Evolutionary conservation across 2,888 invertebrate species (phyloP).

Genomic region (Odontomyia ornata): DNA sequence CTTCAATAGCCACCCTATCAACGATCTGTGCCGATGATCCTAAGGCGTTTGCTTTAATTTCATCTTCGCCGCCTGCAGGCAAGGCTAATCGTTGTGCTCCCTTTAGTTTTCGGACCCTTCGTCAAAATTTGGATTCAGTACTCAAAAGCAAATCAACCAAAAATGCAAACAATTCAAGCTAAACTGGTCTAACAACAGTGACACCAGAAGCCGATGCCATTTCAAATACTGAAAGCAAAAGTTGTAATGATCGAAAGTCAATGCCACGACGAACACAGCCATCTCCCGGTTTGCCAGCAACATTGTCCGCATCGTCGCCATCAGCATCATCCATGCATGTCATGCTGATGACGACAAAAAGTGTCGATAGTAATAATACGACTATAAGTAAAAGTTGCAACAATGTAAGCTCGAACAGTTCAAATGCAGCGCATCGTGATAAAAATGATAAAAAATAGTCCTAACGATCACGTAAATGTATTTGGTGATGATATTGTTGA

Average conservation of each 20-base stretch:
- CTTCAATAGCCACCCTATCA: not conserved
- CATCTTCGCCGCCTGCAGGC: constrained; percentile 47
- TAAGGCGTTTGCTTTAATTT: constrained; percentile 36
- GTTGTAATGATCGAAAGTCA: not conserved
- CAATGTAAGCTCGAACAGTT: not conserved
- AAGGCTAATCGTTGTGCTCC: constrained; percentile 47
- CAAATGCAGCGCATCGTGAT: not conserved
- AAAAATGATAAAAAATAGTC: not conserved
- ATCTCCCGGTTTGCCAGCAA: not conserved
- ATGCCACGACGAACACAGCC: not conserved
- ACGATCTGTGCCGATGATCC: not conserved
- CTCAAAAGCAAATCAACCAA: constrained; percentile 43
- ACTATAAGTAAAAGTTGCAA: not conserved
- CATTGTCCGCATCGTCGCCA: not conserved
- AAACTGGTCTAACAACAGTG: not conserved
- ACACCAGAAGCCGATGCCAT: not conserved
- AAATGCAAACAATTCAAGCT: not conserved
- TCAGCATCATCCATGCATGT: not conserved
- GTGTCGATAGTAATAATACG: not conserved
- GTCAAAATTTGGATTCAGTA: constrained; percentile 49
- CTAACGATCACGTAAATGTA: not conserved
- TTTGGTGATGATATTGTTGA: constrained; percentile 26
- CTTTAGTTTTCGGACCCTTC: constrained; percentile 46
- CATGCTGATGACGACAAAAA: not conserved
- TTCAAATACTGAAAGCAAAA: not conserved